A percentile compares a stretch with the other conserved stretches of the same genome.
These are phyloP conservation scores for Wiebesia pumilae DNA, from an alignment of 1,140 invertebrate species.

Conservation along the genomic window DNA sequence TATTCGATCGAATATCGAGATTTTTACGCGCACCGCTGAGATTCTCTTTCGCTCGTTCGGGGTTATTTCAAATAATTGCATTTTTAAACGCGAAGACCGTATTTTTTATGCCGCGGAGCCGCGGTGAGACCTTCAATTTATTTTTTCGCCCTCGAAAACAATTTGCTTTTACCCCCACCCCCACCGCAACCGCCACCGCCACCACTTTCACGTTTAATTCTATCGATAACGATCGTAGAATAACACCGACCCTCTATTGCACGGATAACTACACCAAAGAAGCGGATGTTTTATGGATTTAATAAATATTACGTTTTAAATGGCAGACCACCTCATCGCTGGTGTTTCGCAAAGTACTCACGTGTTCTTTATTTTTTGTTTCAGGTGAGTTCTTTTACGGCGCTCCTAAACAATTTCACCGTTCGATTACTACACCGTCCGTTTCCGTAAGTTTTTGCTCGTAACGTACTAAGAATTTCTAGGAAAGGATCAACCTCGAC, in stretches of 20 bases:
- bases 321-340: neutral
- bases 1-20: neutral
- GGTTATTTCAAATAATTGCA: neutral
- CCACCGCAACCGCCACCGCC: too few species aligned
- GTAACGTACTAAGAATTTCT: neutral
- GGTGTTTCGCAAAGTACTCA: neutral
- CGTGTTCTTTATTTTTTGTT: constrained; percentile 16
- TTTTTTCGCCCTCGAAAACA: too few species aligned
- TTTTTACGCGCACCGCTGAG: neutral
- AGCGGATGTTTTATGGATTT: too few species aligned
- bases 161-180: too few species aligned
- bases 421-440: neutral
- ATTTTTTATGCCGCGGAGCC: too few species aligned
- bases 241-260: too few species aligned
- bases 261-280: too few species aligned
- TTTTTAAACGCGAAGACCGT: too few species aligned
- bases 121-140: too few species aligned
- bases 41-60: neutral
- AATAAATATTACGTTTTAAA: too few species aligned
- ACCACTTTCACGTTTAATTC: too few species aligned
- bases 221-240: too few species aligned
- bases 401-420: neutral
- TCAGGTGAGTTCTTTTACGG: constrained; percentile 8
- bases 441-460: constrained; percentile 11
- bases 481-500: neutral